phyloP scores from a whole-genome alignment of 1,140 invertebrate species.

The Hyles vespertilio region DNA sequence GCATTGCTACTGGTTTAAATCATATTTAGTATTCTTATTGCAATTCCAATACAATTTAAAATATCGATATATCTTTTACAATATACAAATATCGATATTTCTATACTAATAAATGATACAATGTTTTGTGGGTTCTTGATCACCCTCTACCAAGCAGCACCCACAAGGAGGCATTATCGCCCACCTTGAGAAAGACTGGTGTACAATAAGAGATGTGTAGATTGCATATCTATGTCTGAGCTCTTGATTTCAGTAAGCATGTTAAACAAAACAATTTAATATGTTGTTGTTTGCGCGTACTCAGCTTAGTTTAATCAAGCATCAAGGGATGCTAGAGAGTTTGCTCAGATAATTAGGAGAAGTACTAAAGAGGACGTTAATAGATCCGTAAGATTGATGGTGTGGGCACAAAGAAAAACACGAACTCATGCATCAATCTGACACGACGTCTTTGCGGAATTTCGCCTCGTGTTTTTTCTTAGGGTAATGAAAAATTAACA shows the following conservation, averaged over 20 bases:
- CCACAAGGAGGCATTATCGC: no score
- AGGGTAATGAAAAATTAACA: constrained; percentile 8
- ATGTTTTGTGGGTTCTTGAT: no score
- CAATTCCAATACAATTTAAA: no score
- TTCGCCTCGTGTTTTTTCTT: constrained; percentile 15
- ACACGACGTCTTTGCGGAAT: constrained; percentile 27
- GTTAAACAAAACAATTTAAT: constrained; percentile 19
- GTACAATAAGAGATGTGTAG: neutral
- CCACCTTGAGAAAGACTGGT: neutral
- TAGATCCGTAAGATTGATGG: constrained; percentile 48
- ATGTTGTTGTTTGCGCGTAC: constrained; percentile 23
- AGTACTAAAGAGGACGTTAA: constrained; percentile 44
- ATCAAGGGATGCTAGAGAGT: constrained; percentile 26
- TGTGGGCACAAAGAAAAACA: constrained; percentile 41
- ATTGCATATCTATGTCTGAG: no score
- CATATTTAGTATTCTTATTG: no score
- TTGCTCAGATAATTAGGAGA: constrained; percentile 39
- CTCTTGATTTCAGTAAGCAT: neutral
- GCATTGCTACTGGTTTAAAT: no score
- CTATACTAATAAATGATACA: no score
- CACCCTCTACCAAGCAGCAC: no score
- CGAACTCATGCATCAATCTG: constrained; percentile 47
- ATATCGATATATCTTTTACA: no score
- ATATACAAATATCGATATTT: no score
- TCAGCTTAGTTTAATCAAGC: constrained; percentile 22